Evolutionary conservation across 2,113 vertebrate species (phyloP).

Genomic region (Gobiocypris rarus): DNA sequence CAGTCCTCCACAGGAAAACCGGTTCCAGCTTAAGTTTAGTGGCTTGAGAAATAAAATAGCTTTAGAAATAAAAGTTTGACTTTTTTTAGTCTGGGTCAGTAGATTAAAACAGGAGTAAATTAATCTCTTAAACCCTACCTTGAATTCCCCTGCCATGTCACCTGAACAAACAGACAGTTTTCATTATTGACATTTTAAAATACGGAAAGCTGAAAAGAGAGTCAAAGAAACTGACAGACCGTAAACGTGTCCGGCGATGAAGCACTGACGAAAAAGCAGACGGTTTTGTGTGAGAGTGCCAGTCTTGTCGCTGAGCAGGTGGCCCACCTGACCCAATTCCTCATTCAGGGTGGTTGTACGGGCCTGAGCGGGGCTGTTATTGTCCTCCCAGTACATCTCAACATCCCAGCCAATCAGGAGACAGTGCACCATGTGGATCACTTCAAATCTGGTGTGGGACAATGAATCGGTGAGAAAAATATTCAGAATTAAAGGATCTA

Average conservation of each 20-base stretch:
- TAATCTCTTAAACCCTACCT: slow-evolving; percentile 9
- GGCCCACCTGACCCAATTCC: slow-evolving; percentile 91
- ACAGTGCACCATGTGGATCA: slow-evolving; percentile 90
- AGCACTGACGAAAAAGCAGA: slow-evolving; percentile 92
- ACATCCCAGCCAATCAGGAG: slow-evolving; percentile 89
- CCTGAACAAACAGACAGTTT: slow-evolving; percentile 37
- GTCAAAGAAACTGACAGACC: slow-evolving; percentile 70
- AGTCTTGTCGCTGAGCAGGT: slow-evolving; percentile 93
- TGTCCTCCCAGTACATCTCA: slow-evolving; percentile 79
- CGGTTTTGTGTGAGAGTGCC: slow-evolving; percentile 92
- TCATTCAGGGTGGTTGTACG: slow-evolving; percentile 87
- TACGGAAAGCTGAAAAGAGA: background rate
- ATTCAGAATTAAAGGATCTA: background rate
- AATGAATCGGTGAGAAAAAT: background rate
- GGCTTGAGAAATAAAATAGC: slow-evolving; percentile 66
- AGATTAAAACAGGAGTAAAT: background rate
- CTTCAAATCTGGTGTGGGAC: slow-evolving; percentile 75
- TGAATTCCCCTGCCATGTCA: slow-evolving; percentile 37
- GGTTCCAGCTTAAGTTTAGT: slow-evolving; percentile 74
- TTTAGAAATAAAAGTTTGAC: background rate
- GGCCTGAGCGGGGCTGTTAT: slow-evolving; percentile 78
- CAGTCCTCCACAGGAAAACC: slow-evolving; percentile 63
- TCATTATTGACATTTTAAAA: background rate
- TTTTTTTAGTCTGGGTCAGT: too few relatives aligned
- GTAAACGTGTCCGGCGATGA: slow-evolving; percentile 80